Evolutionary conservation across 2,113 vertebrate genomes (phyloP).

Genomic region (Myrmecophaga tridactyla): DNA sequence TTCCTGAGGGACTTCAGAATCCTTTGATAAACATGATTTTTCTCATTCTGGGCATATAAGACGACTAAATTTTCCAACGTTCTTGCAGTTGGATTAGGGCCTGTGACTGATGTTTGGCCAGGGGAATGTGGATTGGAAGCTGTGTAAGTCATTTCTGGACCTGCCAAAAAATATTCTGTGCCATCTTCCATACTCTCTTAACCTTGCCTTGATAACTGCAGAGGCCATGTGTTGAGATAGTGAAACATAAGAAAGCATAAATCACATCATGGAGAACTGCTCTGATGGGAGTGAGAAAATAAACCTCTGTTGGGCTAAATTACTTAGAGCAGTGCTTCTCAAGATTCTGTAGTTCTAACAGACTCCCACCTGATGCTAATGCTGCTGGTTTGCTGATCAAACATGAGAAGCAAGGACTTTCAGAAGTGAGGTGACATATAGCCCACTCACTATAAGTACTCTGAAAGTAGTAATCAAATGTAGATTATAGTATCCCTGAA

Average conservation of each 20-base stretch:
- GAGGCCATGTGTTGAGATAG: neutral
- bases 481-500: neutral
- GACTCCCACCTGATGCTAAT: neutral
- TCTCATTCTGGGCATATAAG: neutral
- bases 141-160: neutral
- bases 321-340: neutral
- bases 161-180: neutral
- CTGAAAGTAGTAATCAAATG: neutral
- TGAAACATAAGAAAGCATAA: neutral
- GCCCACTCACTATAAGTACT: neutral
- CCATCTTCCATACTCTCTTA: neutral
- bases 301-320: neutral
- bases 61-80: neutral
- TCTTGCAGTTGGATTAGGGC: neutral
- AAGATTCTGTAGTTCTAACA: neutral
- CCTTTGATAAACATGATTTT: neutral
- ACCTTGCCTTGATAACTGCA: neutral
- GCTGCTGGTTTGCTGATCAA: neutral
- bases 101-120: neutral
- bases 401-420: neutral
- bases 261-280: neutral
- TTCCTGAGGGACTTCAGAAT: neutral
- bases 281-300: neutral
- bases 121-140: neutral
- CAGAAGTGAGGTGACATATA: neutral